Evolutionary conservation across 2,888 invertebrate genomes (phyloP), one percentile per base, ranked within the genome.

Genomic region (Minunthozetes semirufus): DNA sequence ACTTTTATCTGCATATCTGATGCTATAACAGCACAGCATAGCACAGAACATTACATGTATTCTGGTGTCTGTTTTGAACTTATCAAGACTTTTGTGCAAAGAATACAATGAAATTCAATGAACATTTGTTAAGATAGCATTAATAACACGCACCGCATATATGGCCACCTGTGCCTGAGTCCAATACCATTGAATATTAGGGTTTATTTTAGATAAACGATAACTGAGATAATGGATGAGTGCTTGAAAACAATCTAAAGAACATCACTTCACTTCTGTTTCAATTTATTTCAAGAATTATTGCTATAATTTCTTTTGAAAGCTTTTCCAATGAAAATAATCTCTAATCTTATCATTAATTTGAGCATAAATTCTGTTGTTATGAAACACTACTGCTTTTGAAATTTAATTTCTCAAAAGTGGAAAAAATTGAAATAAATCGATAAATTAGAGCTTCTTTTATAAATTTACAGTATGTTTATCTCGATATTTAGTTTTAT

Each of bases 151-250:
- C 61, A 61, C 19, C 6, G 63, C 63, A 33, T 63, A 63, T 68
- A 68, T 22, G 68, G 66, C 68, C 68, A 68, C 68, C 68, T 68
- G 68, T 68, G 68, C 68, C 56, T 56, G 56, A 22, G 15, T 56
- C 11, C 38, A 33, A 63, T 66, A 66, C 38, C 25, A 66, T 66
- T 66, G 27, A 66, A 66, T 66, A 66, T 33, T 33, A 33, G 33
- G 33, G 33, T 33, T 66, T 15, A 66, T 17, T 38, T 15, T 17
- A 38, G 38, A 66, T 66, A 68, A 61, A 42, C 22, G 38, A 68
- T 68, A 68, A 22, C 22, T 33, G 3, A 29, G 29, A 17, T n/a
- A 29, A 63, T 33, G 38, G 11, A 63, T 38, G 29, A 33, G 63
- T 27, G 5, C 22, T 68, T 6, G 19, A 46, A 42, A 68, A 46